Evolutionary conservation across 2,797 vertebrate genomes (phyloP).

Genomic region (Tamandua tetradactyla): DNA sequence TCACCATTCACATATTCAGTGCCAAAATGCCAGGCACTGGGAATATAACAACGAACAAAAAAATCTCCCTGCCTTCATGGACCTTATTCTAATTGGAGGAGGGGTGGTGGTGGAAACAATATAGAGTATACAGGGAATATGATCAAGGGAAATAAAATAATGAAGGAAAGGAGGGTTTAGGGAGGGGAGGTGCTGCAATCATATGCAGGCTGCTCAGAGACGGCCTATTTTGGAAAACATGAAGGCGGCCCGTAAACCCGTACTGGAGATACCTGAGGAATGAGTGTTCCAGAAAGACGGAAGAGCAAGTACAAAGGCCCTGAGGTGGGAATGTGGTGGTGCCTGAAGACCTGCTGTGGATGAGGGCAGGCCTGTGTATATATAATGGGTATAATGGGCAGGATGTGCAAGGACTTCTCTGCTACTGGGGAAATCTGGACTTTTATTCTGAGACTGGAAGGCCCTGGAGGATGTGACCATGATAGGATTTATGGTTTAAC

Average conservation of each 20-base stretch:
- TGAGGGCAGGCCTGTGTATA: too few species aligned
- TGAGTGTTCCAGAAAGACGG: background rate
- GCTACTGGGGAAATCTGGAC: background rate
- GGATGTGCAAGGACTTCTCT: background rate
- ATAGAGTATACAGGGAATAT: fast-evolving
- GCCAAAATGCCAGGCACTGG: background rate
- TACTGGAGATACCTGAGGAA: background rate
- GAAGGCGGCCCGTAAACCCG: too few species aligned
- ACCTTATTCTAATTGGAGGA: too few species aligned
- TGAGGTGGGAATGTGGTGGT: too few species aligned
- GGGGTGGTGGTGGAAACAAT: too few species aligned
- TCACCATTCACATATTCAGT: background rate
- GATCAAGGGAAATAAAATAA: too few species aligned
- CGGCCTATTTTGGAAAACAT: background rate
- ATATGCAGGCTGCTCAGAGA: background rate
- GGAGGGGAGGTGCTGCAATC: background rate
- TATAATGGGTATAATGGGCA: fast-evolving
- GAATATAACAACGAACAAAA: background rate
- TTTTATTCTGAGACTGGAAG: background rate
- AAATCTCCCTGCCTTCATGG: background rate
- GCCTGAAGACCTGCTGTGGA: background rate
- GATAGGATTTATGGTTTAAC: too few species aligned
- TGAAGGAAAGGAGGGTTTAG: too few species aligned
- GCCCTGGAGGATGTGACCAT: too few species aligned
- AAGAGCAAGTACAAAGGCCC: background rate